Conservation (phyloP, 2,888 invertebrate genomes). For the Coremacera marginata region DNA sequence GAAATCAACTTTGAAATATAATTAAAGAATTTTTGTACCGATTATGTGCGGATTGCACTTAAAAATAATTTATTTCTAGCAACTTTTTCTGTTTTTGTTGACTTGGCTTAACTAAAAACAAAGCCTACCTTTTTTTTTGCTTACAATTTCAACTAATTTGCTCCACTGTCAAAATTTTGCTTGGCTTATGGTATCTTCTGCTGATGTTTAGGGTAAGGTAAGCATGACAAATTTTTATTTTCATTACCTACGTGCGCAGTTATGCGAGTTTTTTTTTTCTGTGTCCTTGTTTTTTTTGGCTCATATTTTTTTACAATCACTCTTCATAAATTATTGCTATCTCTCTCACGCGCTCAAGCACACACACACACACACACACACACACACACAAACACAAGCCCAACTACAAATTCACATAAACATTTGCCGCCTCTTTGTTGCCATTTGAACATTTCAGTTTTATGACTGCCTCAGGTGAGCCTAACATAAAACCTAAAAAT, state of each 20-base stretch:
- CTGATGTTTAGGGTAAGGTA: not conserved
- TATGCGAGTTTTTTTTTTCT: not conserved
- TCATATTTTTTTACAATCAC: conserved; percentile 38
- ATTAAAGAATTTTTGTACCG: no score
- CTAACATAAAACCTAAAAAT: conserved; percentile 24
- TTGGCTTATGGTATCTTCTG: not conserved
- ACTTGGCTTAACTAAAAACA: not conserved
- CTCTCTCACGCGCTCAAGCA: conserved; percentile 25
- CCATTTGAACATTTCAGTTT: conserved; percentile 8
- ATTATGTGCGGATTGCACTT: not conserved
- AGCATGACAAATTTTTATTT: conserved; percentile 37
- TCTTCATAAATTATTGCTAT: conserved; percentile 28
- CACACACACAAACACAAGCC: no score
- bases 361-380: no score
- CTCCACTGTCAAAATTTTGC: not conserved
- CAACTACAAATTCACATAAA: no score
- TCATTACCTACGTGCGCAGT: conserved; percentile 19
- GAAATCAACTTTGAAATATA: no score
- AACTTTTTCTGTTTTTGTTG: not conserved
- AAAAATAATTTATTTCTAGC: not conserved
- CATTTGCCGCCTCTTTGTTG: conserved; percentile 7
- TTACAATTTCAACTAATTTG: not conserved
- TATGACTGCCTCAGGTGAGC: conserved; percentile 32
- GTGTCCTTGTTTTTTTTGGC: not conserved
- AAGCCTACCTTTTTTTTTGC: not conserved